phyloP scores from a whole-genome alignment of 1,140 invertebrate genomes.

The Drosophila ficusphila region DNA sequence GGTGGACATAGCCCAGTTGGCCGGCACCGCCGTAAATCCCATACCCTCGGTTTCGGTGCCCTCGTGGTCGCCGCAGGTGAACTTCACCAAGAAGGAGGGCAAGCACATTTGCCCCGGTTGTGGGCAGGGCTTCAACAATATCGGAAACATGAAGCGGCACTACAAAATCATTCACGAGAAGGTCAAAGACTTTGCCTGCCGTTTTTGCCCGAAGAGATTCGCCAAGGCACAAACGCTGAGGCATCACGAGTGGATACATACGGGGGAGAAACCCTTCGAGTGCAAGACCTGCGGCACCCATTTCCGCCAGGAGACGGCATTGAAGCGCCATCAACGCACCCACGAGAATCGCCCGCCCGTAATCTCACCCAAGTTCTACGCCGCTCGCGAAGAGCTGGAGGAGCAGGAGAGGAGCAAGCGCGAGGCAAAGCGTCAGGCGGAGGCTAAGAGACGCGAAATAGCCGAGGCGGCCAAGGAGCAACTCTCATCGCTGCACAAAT shows the following conservation, averaged over 20 bases:
- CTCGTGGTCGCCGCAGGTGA: conserved; percentile 77
- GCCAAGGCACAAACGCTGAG: conserved; percentile 81
- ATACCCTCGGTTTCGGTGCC: conserved; percentile 76
- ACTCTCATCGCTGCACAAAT: conserved; percentile 64
- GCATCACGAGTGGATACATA: conserved; percentile 83
- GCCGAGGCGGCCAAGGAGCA: conserved; percentile 77
- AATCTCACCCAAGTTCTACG: conserved; percentile 75
- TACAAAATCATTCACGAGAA: conserved; percentile 82
- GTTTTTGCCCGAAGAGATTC: conserved; percentile 75
- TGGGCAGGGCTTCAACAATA: conserved; percentile 79
- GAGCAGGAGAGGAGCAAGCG: conserved; percentile 72
- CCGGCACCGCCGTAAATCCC: conserved; percentile 76
- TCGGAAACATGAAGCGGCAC: conserved; percentile 79
- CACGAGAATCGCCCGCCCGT: conserved; percentile 74
- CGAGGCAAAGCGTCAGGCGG: conserved; percentile 65
- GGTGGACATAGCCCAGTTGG: conserved; percentile 70
- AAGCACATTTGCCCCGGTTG: conserved; percentile 79
- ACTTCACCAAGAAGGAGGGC: conserved; percentile 81
- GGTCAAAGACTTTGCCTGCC: conserved; percentile 79
- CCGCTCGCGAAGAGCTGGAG: conserved; percentile 73
- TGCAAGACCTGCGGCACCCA: conserved; percentile 75
- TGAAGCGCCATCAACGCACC: conserved; percentile 79
- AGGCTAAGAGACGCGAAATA: conserved; percentile 68
- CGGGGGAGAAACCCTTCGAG: conserved; percentile 84
- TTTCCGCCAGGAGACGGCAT: conserved; percentile 76